Conservation (phyloP, 2,888 invertebrate genomes). For the Ennomos fuscantarius region DNA sequence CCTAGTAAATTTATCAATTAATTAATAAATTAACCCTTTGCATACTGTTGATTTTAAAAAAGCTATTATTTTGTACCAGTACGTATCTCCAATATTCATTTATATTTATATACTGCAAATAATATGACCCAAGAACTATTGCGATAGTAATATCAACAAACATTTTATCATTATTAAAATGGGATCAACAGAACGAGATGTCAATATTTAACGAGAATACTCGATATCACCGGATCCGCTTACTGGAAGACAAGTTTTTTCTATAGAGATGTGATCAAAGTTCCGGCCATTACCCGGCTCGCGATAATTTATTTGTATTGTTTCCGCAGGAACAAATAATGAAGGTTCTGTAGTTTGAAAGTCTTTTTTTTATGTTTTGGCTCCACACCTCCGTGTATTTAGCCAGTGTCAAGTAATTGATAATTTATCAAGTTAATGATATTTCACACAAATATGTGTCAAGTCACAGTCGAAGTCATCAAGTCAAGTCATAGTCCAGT, state of each 20-base stretch:
- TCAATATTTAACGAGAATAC: slow-evolving; percentile 46
- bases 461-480: too few relatives aligned
- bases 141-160: slow-evolving; percentile 14
- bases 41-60: too few relatives aligned
- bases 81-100: not conserved
- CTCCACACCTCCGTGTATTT: too few relatives aligned
- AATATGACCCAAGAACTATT: slow-evolving; percentile 16
- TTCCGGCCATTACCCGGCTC: slow-evolving; percentile 1
- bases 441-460: too few relatives aligned
- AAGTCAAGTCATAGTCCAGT: too few relatives aligned
- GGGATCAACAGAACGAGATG: slow-evolving; percentile 41
- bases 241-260: slow-evolving; percentile 36
- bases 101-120: slow-evolving; percentile 5
- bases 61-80: too few relatives aligned
- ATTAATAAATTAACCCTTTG: not conserved
- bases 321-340: too few relatives aligned
- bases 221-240: slow-evolving; percentile 43
- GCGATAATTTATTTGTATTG: too few relatives aligned
- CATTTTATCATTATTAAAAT: slow-evolving; percentile 43
- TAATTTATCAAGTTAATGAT: too few relatives aligned
- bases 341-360: too few relatives aligned
- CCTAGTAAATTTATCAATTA: not conserved
- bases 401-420: too few relatives aligned
- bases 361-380: too few relatives aligned
- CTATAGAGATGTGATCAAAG: not conserved